These are phyloP conservation scores for Arothron firmamentum DNA, from an alignment of 2,113 vertebrate species.

Conservation along the genomic window DNA sequence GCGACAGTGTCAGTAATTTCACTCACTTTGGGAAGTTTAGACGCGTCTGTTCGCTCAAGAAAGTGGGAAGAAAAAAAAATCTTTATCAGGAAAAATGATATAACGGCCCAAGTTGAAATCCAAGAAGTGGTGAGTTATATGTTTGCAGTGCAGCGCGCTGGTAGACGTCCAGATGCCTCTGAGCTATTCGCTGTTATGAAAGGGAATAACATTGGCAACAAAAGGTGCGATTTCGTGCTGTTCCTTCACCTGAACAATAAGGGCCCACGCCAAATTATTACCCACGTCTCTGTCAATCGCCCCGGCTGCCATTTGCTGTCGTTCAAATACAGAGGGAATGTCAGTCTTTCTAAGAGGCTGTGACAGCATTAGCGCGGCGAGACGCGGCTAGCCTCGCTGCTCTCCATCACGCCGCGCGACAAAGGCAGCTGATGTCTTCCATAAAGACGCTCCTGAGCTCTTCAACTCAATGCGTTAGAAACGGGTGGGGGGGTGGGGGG, in stretches of 20 bases:
- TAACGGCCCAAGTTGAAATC: conserved; percentile 35
- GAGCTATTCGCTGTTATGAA: conserved; percentile 19
- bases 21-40: conserved; percentile 43
- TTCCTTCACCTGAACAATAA: conserved; percentile 43
- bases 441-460: conserved; percentile 73
- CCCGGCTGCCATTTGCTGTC: conserved; percentile 59
- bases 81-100: conserved; percentile 23
- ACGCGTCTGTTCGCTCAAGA: conserved; percentile 34
- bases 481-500: too few relatives aligned
- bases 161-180: conserved; percentile 21
- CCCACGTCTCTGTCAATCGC: conserved; percentile 55
- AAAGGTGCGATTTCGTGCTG: conserved; percentile 39
- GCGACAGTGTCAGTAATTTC: conserved; percentile 71
- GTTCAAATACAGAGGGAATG: conserved; percentile 65
- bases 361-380: conserved; percentile 69
- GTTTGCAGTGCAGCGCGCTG: conserved; percentile 28
- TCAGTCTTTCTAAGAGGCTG: conserved; percentile 58
- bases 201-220: conserved; percentile 20
- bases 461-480: too few relatives aligned
- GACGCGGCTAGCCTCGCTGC: conserved; percentile 45
- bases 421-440: conserved; percentile 62
- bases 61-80: conserved; percentile 21
- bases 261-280: conserved; percentile 50
- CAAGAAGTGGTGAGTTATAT: conserved; percentile 41
- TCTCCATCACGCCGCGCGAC: conserved; percentile 57